Evolutionary conservation across 2,888 invertebrate species (phyloP).

Genomic region (Orchesella flavescens): DNA sequence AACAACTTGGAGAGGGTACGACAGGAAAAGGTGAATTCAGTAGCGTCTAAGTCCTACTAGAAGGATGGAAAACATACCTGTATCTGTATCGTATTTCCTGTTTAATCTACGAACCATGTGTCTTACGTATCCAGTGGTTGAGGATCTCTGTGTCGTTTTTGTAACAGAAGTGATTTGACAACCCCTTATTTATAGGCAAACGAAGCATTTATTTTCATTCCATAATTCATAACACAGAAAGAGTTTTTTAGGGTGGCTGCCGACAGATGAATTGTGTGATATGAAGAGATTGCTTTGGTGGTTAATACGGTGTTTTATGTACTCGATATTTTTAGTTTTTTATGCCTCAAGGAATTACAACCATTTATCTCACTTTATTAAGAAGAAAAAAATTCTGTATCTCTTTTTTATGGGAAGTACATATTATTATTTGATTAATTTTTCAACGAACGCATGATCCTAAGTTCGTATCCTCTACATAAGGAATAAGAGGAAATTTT

Average conservation of each 20-base stretch:
- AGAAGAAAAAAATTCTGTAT: neutral
- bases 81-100: no score
- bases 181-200: neutral
- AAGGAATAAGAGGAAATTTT: neutral
- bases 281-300: constrained; percentile 6
- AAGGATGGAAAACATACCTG: no score
- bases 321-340: constrained; percentile 1
- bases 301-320: neutral
- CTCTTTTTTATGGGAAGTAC: neutral
- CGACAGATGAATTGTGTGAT: constrained; percentile 19
- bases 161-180: neutral
- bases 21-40: no score
- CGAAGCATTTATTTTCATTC: constrained; percentile 5
- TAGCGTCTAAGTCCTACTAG: no score
- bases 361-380: constrained; percentile 19
- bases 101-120: no score
- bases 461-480: no score
- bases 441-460: neutral
- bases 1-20: no score
- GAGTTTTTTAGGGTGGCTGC: neutral
- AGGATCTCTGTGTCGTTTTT: neutral
- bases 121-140: no score
- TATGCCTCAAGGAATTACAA: constrained; percentile 1
- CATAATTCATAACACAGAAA: neutral
- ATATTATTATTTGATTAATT: neutral